Base-by-base conservation (phyloP, 2,888 invertebrate genomes). In the Hoplodrina blanda region DNA sequence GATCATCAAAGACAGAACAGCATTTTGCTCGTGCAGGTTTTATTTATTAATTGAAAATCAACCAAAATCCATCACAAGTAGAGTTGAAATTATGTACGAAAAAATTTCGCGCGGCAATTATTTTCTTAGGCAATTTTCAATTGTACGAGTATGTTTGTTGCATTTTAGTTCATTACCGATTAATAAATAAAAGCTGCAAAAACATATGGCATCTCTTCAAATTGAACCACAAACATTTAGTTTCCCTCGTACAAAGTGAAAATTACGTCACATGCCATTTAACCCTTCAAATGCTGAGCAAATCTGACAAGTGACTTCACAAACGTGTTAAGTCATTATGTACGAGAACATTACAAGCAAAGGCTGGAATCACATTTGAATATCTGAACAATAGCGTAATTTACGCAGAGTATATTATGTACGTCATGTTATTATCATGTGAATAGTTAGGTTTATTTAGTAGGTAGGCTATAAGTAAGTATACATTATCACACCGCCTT, bases 311-410 rank as follows among this genome's bases (percentile, higher is more conserved):
- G 50, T 37, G 15, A 54, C 20, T 13, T 52, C 17, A 68, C 25
- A 25, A 30, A 37, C 59, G 25, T 55, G 62, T 59, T 41, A 6
- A 68, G 8, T 37, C 50, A 62, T 52, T 54, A 37, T 11, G 11
- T 46, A 5, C 10, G 3, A 30, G 25, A 62, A 62, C 46, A 57
- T 57, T 46, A 57, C 13, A 66, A 55, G 37, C 46, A 19, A 62
- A 62, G 25, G 44, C 54, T 62, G 33, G 11, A 50, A 53, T 56
- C 52, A 46, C 37, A 78, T 76, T 73, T 66, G 66, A 76, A 78
- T 78, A 62, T 60, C 78, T 66, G 52, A 73, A 60, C 78, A 78
- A 56, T 73, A 25, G 55, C 17, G 13, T 60, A 50, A 61, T 64
- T 72, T 57, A 71, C 20, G 17, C 19, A 10, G 19, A 37, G 11